Percentiles rank a stretch among this genome's conserved stretches.
phyloP scores from a whole-genome alignment of 2,888 invertebrate species.

The Caenorhabditis imperialis region DNA sequence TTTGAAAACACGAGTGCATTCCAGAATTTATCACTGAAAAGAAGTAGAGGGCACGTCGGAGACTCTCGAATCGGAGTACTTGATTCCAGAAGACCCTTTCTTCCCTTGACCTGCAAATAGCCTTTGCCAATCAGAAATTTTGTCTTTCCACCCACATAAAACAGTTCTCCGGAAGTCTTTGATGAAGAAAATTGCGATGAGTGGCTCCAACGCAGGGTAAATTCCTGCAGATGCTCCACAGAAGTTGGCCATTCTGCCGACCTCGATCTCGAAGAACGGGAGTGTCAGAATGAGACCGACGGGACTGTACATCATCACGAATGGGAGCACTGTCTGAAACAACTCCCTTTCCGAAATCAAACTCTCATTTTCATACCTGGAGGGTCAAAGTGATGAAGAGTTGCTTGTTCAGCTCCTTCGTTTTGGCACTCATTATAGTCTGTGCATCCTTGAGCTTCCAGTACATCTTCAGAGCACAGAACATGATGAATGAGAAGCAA shows the following conservation, averaged over 20 bases:
- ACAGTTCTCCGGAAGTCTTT: slow-evolving; percentile 26
- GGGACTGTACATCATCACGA: slow-evolving; percentile 39
- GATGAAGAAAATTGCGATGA: slow-evolving; percentile 34
- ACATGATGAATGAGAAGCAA: slow-evolving; percentile 21
- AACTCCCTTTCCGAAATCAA: neutral
- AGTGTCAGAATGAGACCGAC: slow-evolving; percentile 29
- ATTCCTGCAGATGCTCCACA: slow-evolving; percentile 6
- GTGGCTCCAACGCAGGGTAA: slow-evolving; percentile 32
- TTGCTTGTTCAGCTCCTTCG: slow-evolving; percentile 27
- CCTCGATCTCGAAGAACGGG: slow-evolving; percentile 22
- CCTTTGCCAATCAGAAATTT: neutral
- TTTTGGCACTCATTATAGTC: slow-evolving; percentile 26
- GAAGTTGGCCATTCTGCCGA: slow-evolving; percentile 15
- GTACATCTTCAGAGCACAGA: slow-evolving; percentile 28
- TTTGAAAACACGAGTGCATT: neutral
- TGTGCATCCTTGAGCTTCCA: slow-evolving; percentile 28
- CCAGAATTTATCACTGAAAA: slow-evolving; percentile 10
- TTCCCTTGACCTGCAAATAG: slow-evolving; percentile 6
- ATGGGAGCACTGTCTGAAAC: slow-evolving; percentile 37
- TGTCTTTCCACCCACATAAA: slow-evolving; percentile 4
- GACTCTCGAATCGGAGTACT: slow-evolving; percentile 5
- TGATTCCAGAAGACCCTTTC: slow-evolving; percentile 8
- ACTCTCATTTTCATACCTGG: slow-evolving; percentile 24
- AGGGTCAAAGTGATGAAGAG: slow-evolving; percentile 18
- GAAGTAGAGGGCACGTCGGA: slow-evolving; percentile 4